A percentile compares a stretch with the other conserved stretches of the same genome.
These are phyloP conservation scores for Rhingia rostrata DNA, from an alignment of 2,888 invertebrate genomes.

Conservation along the genomic window DNA sequence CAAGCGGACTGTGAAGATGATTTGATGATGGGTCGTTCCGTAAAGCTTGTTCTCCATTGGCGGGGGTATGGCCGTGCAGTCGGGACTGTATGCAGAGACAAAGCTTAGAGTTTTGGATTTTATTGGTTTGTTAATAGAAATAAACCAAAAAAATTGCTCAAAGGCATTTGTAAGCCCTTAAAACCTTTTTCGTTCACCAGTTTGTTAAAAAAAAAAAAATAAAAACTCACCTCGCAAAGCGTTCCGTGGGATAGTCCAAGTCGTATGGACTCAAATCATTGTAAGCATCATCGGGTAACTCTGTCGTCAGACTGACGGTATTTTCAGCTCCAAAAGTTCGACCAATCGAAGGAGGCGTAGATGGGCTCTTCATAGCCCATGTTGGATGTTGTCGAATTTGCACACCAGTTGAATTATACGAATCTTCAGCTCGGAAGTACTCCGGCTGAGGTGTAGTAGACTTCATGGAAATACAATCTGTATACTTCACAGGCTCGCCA, in stretches of 20 bases:
- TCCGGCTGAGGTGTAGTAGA: conserved; percentile 82
- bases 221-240: conserved; percentile 80
- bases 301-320: conserved; percentile 82
- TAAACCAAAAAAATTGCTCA: not conserved
- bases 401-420: conserved; percentile 79
- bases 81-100: conserved; percentile 76
- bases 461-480: conserved; percentile 81
- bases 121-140: not conserved
- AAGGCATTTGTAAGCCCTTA: not conserved
- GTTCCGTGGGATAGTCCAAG: conserved; percentile 78
- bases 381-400: conserved; percentile 78
- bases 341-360: conserved; percentile 77
- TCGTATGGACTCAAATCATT: conserved; percentile 81
- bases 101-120: conserved; percentile 42
- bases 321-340: conserved; percentile 80
- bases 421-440: conserved; percentile 79
- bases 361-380: conserved; percentile 71
- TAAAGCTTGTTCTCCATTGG: conserved; percentile 83
- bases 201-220: not conserved
- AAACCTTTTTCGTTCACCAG: not conserved
- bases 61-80: conserved; percentile 81
- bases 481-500: conserved; percentile 78
- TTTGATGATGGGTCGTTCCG: conserved; percentile 81
- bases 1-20: conserved; percentile 84
- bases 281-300: conserved; percentile 81